Evolutionary conservation across 2,113 vertebrate species (phyloP), one percentile per base, ranked within the genome.

Genomic region (Heterotilapia buettikoferi): DNA sequence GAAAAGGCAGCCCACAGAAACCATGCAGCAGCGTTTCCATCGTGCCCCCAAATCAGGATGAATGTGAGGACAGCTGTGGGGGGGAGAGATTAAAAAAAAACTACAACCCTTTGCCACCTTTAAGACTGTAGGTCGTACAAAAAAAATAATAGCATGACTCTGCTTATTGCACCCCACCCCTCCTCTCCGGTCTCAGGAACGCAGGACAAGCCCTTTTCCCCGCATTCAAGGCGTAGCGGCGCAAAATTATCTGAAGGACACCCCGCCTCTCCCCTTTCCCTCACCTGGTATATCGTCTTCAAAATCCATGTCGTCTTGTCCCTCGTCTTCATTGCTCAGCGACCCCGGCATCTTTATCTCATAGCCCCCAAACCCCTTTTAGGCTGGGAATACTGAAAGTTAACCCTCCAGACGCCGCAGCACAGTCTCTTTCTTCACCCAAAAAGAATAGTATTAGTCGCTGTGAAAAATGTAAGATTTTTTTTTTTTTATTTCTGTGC

Each of bases 271-370:
- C 91, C 89, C 89, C 86, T 79, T 90, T 84, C 93, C 91, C 96
- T 96, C 97, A 97, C 97, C 97, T 97, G 97, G 96, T 95, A 97
- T 93, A 90, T 97, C 97, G 96, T 97, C 96, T 95, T 96, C 97
- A 95, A 97, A 97, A 96, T 97, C 97, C 97, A 97, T 95, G 94
- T 97, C 97, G 96, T 97, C 96, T 89, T 96, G 96, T 93, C 95
- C 96, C 95, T 97, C 97, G 94, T 97, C 97, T 96, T 97, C 97
- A 96, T 96, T 97, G 94, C 97, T 97, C 92, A 97, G 95, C 91
- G 97, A 97, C 94, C 97, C 97, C 93, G 97, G 97, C 97, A 97
- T 97, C 95, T 96, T 96, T 95, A 96, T 94, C 95, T 95, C 96
- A 96, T 96, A 92, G 94, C 95, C 94, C 93, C 95, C 84, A 91